Conservation (phyloP, 2,113 vertebrate genomes). For the Larimichthys polyactis region DNA sequence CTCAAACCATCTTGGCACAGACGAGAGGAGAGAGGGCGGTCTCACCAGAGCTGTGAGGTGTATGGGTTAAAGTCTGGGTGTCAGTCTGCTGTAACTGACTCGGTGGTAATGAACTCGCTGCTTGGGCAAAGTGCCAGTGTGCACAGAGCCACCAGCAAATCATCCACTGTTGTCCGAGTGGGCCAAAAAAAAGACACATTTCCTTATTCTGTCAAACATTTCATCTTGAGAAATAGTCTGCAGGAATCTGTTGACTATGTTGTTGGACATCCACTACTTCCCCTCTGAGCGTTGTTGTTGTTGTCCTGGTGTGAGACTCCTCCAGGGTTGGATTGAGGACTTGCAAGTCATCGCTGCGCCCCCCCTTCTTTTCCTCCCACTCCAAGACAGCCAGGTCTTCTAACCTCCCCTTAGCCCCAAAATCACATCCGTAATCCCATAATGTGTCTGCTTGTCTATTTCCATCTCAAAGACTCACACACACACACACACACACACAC, state of each 20-base stretch:
- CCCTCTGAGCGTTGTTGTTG: slow-evolving; percentile 22
- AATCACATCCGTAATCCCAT: slow-evolving; percentile 59
- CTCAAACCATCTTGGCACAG: slow-evolving; percentile 50
- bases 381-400: slow-evolving; percentile 35
- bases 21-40: slow-evolving; percentile 1
- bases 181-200: neutral
- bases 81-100: slow-evolving; percentile 70
- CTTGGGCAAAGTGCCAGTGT: slow-evolving; percentile 57
- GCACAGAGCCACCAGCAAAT: slow-evolving; percentile 44
- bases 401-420: slow-evolving; percentile 42
- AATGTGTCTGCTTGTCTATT: slow-evolving; percentile 55
- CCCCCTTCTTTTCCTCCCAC: slow-evolving; percentile 1
- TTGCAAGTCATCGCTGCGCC: neutral
- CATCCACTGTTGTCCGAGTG: neutral
- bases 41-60: slow-evolving; percentile 55
- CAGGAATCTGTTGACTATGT: neutral
- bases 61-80: slow-evolving; percentile 70
- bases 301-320: slow-evolving; percentile 17
- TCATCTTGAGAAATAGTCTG: neutral
- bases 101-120: slow-evolving; percentile 60
- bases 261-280: neutral
- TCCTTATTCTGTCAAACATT: neutral
- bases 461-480: slow-evolving; percentile 37
- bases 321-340: slow-evolving; percentile 13
- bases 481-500: slow-evolving; percentile 24